Evolutionary conservation across 2,797 vertebrate genomes (phyloP).

Genomic region (Lacerta viridis): DNA sequence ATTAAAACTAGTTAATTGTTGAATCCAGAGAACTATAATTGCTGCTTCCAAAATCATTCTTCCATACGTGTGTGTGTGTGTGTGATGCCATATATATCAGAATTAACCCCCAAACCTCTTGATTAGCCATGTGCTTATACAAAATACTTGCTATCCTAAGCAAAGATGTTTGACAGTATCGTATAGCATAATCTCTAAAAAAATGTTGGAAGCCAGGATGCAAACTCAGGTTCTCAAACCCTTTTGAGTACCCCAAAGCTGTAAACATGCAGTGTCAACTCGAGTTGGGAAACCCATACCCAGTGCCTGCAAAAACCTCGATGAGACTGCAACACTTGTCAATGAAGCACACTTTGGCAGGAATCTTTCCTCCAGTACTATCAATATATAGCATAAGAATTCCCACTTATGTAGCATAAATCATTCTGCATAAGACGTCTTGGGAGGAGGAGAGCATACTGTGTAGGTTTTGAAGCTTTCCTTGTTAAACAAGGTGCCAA

Average conservation of each 20-base stretch:
- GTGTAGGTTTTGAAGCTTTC: constrained; percentile 60
- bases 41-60: constrained; percentile 16
- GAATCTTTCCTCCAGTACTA: constrained; percentile 45
- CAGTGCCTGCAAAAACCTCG: constrained; percentile 49
- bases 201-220: constrained; percentile 17
- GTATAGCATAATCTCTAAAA: constrained; percentile 19
- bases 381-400: constrained; percentile 62
- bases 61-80: not conserved
- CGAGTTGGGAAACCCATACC: constrained; percentile 39
- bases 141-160: constrained; percentile 29
- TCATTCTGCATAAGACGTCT: constrained; percentile 68
- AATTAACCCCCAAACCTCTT: not conserved
- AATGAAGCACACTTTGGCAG: constrained; percentile 45
- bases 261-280: constrained; percentile 31
- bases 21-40: not conserved
- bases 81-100: constrained; percentile 21
- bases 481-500: constrained; percentile 65
- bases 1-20: constrained; percentile 30
- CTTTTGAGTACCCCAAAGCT: constrained; percentile 37
- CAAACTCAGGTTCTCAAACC: constrained; percentile 34
- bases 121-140: not conserved
- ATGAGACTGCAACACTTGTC: constrained; percentile 43
- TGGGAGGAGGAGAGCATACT: constrained; percentile 43
- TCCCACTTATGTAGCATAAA: constrained; percentile 60
- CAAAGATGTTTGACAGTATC: not conserved